phyloP scores from a whole-genome alignment of 2,797 vertebrate genomes.

The Darevskia nairensis region DNA sequence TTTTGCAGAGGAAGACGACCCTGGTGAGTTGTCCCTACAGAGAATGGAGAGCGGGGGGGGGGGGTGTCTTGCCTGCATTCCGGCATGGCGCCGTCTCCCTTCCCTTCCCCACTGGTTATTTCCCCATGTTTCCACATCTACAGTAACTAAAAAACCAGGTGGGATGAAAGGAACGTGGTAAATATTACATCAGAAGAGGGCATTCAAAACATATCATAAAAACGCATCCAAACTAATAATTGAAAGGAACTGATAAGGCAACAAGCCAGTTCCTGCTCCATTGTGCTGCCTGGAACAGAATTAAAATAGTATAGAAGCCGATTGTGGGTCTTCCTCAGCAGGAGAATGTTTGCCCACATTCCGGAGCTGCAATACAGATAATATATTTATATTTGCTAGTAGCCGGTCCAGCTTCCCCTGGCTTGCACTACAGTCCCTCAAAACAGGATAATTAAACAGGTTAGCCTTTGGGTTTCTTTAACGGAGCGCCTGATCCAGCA shows the following conservation, averaged over 20 bases:
- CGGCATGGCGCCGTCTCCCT: too few relatives aligned
- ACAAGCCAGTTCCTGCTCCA: too few relatives aligned
- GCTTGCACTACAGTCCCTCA: not conserved
- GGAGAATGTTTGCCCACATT: not conserved
- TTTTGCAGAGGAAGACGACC: constrained; percentile 91
- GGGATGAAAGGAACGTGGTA: not conserved
- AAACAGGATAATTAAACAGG: not conserved
- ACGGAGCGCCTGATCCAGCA: not conserved
- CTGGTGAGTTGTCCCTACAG: constrained; percentile 75
- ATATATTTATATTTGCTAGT: not conserved
- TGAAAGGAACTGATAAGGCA: not conserved
- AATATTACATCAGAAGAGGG: not conserved
- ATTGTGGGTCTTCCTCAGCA: not conserved
- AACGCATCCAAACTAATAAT: not conserved
- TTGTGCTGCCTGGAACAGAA: not conserved
- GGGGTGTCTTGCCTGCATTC: too few relatives aligned
- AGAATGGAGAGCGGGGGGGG: too few relatives aligned
- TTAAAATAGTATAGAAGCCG: not conserved
- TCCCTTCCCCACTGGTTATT: too few relatives aligned
- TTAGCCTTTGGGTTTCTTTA: not conserved
- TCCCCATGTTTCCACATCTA: not conserved
- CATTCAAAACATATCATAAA: too few relatives aligned
- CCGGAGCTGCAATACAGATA: not conserved
- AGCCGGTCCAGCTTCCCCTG: not conserved
- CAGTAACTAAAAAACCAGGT: not conserved